A percentile compares a stretch with the other conserved stretches of the same genome.
Evolutionary conservation across 1,140 invertebrate species (phyloP).

Genomic region (Gonatopus flavifemur): DNA sequence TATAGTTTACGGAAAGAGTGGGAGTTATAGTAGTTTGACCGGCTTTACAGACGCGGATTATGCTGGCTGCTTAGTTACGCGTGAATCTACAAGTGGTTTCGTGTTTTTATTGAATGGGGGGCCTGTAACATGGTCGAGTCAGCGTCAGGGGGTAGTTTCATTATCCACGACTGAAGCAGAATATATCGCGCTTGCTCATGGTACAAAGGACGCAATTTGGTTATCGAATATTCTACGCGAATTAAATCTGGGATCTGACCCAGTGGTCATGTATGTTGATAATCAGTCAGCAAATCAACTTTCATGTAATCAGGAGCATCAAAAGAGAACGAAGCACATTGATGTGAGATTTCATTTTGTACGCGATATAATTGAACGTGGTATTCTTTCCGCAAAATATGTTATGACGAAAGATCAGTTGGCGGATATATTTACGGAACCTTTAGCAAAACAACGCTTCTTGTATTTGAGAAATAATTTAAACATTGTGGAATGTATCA

Average conservation of each 20-base stretch:
- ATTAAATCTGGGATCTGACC: too few species aligned
- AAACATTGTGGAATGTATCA: too few species aligned
- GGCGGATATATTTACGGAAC: too few species aligned
- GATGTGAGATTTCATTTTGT: slow-evolving; percentile 8
- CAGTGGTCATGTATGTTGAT: neutral
- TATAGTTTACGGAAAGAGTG: too few species aligned
- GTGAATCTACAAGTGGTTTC: slow-evolving; percentile 5
- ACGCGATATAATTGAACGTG: too few species aligned
- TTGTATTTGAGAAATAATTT: too few species aligned
- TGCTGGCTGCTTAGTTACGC: neutral
- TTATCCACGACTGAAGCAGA: slow-evolving; percentile 1
- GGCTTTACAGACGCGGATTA: slow-evolving; percentile 7
- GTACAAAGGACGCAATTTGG: slow-evolving; percentile 3
- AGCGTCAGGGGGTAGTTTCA: neutral
- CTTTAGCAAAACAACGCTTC: too few species aligned
- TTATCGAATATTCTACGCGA: too few species aligned
- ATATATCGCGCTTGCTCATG: slow-evolving; percentile 7
- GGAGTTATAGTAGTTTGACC: too few species aligned
- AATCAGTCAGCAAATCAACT: slow-evolving; percentile 9
- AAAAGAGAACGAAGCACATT: slow-evolving; percentile 8
- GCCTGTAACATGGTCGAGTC: slow-evolving; percentile 1
- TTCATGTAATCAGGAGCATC: slow-evolving; percentile 3
- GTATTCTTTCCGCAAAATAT: too few species aligned
- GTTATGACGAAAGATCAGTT: too few species aligned
- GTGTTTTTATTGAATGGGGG: neutral